Conservation (phyloP, 2,113 vertebrate species). For the Alligator mississippiensis region DNA sequence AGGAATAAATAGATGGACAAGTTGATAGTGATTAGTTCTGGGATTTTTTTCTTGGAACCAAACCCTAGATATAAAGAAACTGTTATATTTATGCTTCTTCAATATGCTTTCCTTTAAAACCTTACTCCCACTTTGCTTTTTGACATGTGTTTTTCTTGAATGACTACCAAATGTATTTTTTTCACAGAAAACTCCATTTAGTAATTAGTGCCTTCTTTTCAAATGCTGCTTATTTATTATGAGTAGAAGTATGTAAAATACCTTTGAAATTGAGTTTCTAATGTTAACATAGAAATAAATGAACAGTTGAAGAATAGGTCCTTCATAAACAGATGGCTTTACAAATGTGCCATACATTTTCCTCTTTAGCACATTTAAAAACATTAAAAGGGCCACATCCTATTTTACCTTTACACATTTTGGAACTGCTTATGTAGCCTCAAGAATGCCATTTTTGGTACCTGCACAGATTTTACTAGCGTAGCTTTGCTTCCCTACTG, state of each 20-base stretch:
- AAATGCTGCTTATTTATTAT: slow-evolving; percentile 50
- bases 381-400: slow-evolving; percentile 42
- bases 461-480: no score
- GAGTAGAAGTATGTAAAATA: slow-evolving; percentile 35
- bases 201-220: slow-evolving; percentile 50
- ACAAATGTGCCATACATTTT: slow-evolving; percentile 69
- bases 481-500: no score
- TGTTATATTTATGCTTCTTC: not conserved
- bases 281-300: slow-evolving; percentile 66
- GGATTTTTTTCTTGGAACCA: not conserved
- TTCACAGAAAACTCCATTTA: slow-evolving; percentile 3
- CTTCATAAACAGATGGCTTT: slow-evolving; percentile 60
- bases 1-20: not conserved
- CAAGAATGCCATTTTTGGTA: no score
- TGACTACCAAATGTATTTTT: slow-evolving; percentile 1
- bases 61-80: not conserved
- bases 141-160: slow-evolving; percentile 15
- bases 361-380: slow-evolving; percentile 69
- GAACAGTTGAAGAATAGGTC: slow-evolving; percentile 71
- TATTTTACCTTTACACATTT: no score
- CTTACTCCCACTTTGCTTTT: not conserved
- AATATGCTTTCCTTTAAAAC: not conserved
- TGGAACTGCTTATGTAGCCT: no score
- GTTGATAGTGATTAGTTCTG: not conserved
- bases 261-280: slow-evolving; percentile 61